A percentile compares a stretch with the other conserved stretches of the same genome.
Evolutionary conservation across 1,140 invertebrate genomes (phyloP).

Genomic region (Planococcus citri): DNA sequence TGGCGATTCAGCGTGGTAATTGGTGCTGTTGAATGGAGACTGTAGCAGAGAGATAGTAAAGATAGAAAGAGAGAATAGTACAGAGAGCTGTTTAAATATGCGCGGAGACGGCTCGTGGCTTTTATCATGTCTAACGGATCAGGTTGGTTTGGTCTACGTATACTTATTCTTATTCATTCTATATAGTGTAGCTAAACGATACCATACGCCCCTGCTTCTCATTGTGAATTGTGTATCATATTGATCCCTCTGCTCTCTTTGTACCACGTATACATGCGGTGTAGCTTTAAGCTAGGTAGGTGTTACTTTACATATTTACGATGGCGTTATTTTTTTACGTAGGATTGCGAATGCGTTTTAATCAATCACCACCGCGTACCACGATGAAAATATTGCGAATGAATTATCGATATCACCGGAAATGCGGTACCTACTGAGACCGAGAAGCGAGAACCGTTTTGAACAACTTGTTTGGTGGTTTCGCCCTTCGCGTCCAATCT

Average conservation of each 20-base stretch:
- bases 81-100: no score
- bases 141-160: not conserved
- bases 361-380: not conserved
- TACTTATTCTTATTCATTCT: no score
- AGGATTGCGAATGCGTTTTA: not conserved
- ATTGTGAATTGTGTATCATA: not conserved
- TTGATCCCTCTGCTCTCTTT: no score
- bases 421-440: not conserved
- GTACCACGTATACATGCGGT: no score
- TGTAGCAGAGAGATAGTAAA: no score
- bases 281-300: not conserved
- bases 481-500: not conserved
- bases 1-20: no score
- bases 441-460: no score
- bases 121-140: not conserved
- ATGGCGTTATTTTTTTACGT: not conserved
- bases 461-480: not conserved
- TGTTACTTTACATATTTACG: not conserved
- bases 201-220: not conserved
- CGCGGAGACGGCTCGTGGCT: not conserved
- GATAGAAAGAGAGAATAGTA: no score
- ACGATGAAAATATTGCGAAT: not conserved
- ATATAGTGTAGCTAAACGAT: not conserved
- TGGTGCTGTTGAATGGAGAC: no score
- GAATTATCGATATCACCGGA: slow-evolving; percentile 2